Evolutionary conservation across 2,888 invertebrate species (phyloP), one percentile per base, ranked within the genome.

Genomic region (Syrphus vitripennis): DNA sequence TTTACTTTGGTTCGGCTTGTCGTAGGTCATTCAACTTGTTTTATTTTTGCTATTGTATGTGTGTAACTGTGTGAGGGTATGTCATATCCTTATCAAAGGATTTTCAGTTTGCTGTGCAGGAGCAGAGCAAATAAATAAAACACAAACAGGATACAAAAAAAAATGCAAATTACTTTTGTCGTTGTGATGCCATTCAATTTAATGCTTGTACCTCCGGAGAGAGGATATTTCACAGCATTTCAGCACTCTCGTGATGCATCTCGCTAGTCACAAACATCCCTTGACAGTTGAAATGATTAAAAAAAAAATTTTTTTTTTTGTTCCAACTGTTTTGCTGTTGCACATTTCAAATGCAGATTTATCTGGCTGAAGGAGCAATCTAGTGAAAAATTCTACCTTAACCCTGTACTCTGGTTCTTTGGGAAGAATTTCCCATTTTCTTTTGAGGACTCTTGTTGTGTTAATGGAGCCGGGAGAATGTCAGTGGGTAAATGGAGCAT

Each of bases 401-500:
- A 81, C 72, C 69, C 86, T 48, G 69, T 61, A n/a, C 10, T 12
- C 10, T 12, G 57, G 57, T 40, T 42, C 29, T 37, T 59, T 53
- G 57, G 50, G 79, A 79, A 29, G n/a, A n/a, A n/a, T n/a, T 50
- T 75, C 42, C 16, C 48, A 75, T 70, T 79, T 74, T 63, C 67
- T 61, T 72, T 67, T 34, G 53, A 77, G 77, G 63, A 19, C 57
- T 61, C 77, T 80, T 55, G 65, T 59, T 69, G 67, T 40, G 14
- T 16, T 26, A 40, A 63, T 63, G 40, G 12, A 63, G 26, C 42
- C 42, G 29, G 31, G 59, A 65, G 77, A 77, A 70, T 82, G 86
- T 86, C 82, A 86, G 86, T 86, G 82, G 86, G 86, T 86, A 86
- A 86, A 81, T 86, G 65, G 86, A 81, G 77, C 86, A 86, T 24